Conservation (phyloP, 2,888 invertebrate genomes). For the Ernsta delagoae region DNA sequence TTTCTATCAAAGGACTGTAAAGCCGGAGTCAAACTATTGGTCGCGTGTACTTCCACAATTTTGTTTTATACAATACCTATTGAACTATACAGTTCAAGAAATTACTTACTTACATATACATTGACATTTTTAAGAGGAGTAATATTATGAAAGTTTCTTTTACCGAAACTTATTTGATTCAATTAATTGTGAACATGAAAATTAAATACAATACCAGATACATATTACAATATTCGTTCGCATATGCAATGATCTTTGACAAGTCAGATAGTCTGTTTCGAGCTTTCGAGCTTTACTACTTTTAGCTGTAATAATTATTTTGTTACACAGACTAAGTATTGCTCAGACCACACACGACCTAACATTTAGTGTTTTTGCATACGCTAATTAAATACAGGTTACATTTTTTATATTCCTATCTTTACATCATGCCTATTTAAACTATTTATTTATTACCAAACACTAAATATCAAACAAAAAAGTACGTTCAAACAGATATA, state of each 20-base stretch:
- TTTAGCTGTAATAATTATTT: not conserved
- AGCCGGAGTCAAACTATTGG: not conserved
- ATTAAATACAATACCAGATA: no score
- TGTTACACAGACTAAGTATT: conserved; percentile 16
- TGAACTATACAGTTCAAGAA: no score
- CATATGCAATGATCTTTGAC: no score
- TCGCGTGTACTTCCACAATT: not conserved
- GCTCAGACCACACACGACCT: conserved; percentile 15
- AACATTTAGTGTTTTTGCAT: conserved; percentile 9
- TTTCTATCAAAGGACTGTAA: not conserved
- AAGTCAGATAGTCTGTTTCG: not conserved
- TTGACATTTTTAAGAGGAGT: no score
- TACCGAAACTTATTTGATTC: no score
- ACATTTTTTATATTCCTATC: not conserved
- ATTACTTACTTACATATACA: no score
- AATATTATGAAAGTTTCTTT: no score
- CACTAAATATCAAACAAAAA: not conserved
- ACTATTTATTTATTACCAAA: not conserved
- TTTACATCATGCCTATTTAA: not conserved
- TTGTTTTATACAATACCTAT: no score
- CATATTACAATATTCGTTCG: no score
- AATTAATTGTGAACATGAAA: no score
- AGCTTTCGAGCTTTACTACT: not conserved
- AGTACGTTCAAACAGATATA: not conserved
- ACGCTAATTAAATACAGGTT: conserved; percentile 8